These are phyloP conservation scores for Barbus barbus DNA, from an alignment of 2,113 vertebrate species.

Conservation along the genomic window DNA sequence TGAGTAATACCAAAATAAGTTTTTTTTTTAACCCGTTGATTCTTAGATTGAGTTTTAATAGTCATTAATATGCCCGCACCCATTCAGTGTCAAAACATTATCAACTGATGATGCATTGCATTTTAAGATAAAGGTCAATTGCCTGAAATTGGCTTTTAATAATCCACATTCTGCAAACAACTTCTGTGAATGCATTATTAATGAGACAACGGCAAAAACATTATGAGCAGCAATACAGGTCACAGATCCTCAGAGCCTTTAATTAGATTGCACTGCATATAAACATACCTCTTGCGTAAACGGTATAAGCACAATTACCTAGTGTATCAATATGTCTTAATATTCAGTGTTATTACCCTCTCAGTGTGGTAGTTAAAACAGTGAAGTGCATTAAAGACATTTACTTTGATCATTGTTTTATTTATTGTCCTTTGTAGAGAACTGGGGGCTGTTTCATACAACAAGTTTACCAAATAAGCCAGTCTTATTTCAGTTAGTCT, in stretches of 20 bases:
- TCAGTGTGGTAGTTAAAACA: background rate
- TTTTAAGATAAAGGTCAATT: constrained; percentile 22
- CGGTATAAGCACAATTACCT: background rate
- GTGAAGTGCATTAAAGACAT: background rate
- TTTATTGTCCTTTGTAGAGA: too few relatives aligned
- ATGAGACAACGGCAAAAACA: constrained; percentile 4
- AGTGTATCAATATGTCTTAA: background rate
- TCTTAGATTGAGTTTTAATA: background rate
- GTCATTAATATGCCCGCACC: background rate
- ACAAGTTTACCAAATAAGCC: too few relatives aligned
- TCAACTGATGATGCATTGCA: background rate
- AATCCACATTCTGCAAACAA: background rate
- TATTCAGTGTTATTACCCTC: background rate
- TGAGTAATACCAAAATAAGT: background rate
- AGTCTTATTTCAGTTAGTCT: too few relatives aligned
- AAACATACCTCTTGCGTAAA: background rate
- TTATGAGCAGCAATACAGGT: constrained; percentile 8
- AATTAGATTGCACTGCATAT: background rate
- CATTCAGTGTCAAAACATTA: background rate
- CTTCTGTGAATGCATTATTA: constrained; percentile 10
- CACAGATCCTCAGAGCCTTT: background rate
- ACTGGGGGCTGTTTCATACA: too few relatives aligned
- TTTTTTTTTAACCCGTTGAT: too few relatives aligned
- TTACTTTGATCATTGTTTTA: background rate
- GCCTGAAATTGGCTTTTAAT: constrained; percentile 4